A percentile compares a stretch with the other conserved stretches of the same genome.
Conservation (phyloP, 2,888 invertebrate genomes). For the Onchidella celtica region DNA sequence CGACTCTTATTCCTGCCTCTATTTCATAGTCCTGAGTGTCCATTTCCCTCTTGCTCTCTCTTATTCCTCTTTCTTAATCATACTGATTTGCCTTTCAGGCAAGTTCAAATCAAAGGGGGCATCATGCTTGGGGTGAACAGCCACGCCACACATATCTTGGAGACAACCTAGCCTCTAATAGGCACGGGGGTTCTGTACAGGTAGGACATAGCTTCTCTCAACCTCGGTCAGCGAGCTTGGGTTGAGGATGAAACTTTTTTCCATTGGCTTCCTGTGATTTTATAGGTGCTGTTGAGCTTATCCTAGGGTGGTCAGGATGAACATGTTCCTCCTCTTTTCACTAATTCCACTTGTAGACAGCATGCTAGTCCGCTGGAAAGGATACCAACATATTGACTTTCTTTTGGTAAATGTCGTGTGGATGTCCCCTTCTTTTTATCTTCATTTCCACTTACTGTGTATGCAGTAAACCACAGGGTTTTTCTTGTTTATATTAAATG, state of each 20-base stretch:
- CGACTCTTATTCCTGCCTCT: not conserved
- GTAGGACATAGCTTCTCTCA: conserved; percentile 81
- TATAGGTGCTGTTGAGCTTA: conserved; percentile 24
- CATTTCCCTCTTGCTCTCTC: not conserved
- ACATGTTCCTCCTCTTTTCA: conserved; percentile 21
- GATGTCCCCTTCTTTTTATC: too few relatives aligned
- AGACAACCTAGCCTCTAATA: conserved; percentile 88
- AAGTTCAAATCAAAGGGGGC: conserved; percentile 74
- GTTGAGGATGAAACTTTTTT: not conserved
- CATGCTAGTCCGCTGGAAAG: conserved; percentile 1
- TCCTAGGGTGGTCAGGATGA: conserved; percentile 26
- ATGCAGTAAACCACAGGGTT: too few relatives aligned
- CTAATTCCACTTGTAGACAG: not conserved
- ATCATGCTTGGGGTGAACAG: conserved; percentile 76
- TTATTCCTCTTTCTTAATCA: conserved; percentile 50
- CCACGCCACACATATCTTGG: conserved; percentile 76
- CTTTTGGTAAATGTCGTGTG: too few relatives aligned
- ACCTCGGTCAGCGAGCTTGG: not conserved
- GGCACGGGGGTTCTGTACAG: conserved; percentile 96
- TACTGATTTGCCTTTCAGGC: conserved; percentile 72
- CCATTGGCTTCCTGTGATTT: not conserved
- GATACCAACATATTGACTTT: not conserved
- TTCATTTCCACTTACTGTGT: too few relatives aligned
- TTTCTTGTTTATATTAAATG: too few relatives aligned
- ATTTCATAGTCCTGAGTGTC: not conserved